phyloP scores from a whole-genome alignment of 2,888 invertebrate genomes.

The Elysia crispata region DNA sequence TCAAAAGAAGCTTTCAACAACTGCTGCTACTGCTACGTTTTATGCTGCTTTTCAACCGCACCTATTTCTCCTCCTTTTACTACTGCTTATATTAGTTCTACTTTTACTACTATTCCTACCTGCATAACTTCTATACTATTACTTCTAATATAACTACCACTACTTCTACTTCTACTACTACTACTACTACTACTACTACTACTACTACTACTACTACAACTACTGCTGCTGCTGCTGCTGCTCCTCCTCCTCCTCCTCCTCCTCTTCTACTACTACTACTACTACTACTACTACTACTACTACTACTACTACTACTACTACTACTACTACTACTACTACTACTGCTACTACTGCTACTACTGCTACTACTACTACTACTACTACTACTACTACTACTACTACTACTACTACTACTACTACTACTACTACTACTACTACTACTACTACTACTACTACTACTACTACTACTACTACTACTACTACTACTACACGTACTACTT shows the following conservation, averaged over 20 bases:
- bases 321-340: constrained; percentile 34
- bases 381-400: constrained; percentile 19
- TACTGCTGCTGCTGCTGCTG: constrained; percentile 19
- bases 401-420: constrained; percentile 29
- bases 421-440: constrained; percentile 29
- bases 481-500: neutral
- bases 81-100: constrained; percentile 6
- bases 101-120: neutral
- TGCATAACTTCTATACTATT: neutral
- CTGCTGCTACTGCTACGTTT: no score
- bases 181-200: constrained; percentile 36
- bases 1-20: no score
- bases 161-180: neutral
- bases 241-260: constrained; percentile 6
- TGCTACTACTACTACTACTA: constrained; percentile 34
- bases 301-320: constrained; percentile 36
- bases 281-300: constrained; percentile 37
- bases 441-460: constrained; percentile 29
- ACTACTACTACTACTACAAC: constrained; percentile 35
- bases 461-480: constrained; percentile 19
- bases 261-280: constrained; percentile 15
- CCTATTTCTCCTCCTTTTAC: no score
- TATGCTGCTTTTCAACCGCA: no score
- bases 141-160: no score
- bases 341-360: constrained; percentile 22